Evolutionary conservation across 2,888 invertebrate species (phyloP), one percentile per base, ranked within the genome.

Genomic region (Plutella xylostella): DNA sequence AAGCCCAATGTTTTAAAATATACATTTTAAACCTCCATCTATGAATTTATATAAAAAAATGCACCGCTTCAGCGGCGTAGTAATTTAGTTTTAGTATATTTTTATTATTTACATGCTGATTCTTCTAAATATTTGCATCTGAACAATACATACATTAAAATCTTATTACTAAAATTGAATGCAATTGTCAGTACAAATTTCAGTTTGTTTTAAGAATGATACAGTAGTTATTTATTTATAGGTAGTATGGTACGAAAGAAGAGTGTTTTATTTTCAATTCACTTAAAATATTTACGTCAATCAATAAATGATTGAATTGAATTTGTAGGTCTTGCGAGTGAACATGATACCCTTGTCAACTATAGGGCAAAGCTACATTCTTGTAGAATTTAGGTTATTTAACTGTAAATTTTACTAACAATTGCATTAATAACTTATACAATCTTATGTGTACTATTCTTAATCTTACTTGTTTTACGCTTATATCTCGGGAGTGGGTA

Each of bases 81-180:
- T 54, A 48, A 60, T 58, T 65, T 65, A 62, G 44, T 55, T 48
- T 46, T 40, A 34, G 42, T 40, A 39, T 15, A 43, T 39, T 25
- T 30, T 35, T 22, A 40, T 73, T 80, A 80, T 79, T 77, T 80
- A 82, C 82, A 80, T 68, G 72, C 65, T 69, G 73, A 72, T 76
- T 72, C 80, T 77, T 77, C 80, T 78, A 78, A 80, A 83, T 82
- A 80, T 80, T 74, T 78, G 79, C 82, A 79, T 82, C 82, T 80
- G 82, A 83, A 83, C 78, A 82, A 79, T 79, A 82, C 77, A 74
- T 79, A 82, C 77, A 72, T 76, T 82, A 78, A 79, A 80, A 79
- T 71, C 79, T 82, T 79, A 83, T 49, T 49, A 45, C 74, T 79
- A 79, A 47, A 70, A 63, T 64, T 63, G 59, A 64, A 77, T 79